Base-by-base conservation (phyloP, 2,113 vertebrate genomes). In the Taurulus bubalis region DNA sequence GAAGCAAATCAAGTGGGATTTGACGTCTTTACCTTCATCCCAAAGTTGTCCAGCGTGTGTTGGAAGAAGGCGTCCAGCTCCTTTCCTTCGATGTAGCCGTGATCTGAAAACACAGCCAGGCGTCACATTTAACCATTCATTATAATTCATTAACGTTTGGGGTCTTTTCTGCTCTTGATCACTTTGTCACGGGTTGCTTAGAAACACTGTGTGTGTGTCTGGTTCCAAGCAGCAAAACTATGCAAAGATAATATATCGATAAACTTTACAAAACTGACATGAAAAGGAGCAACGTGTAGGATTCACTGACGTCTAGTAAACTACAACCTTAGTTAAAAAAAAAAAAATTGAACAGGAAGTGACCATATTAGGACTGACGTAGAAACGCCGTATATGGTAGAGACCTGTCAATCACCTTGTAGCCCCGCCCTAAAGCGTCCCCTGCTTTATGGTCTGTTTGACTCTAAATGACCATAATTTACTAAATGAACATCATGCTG, bases 21-120 rank as follows among this genome's bases (percentile, higher is more conserved):
- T 20, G 1, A 59, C 2, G 4, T 80, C 93, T 96, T 96, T 94
- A 98, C 97, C 78, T 94, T 93, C 49, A 90, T 82, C 58, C 94
- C 94, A 62, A 94, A 63, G 77, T 92, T 96, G 69, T 89, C 93
- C 90, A 96, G 79, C 62, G 95, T 78, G 34, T 94, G 94, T n/a
- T 79, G 93, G 38, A 97, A 96, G 91, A 98, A 97, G 40, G 89
- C 84, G 38, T 97, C 96, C 56, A 98, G 91, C 24, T 96, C 93
- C 71, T 95, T 94, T 15, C 92, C 94, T 53, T 96, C 93, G 70
- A 98, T 96, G 91, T 95, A 97, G n/a, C 97, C 97, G 2, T 95
- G 93, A 82, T 97, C 98, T 99, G 89, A 81, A 94, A 45, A 70
- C 24, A 81, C 63, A 47, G 6, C 0, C 14, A 34, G 6, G 3